These are phyloP conservation scores for Xylophagus ater DNA, from an alignment of 2,888 invertebrate genomes.

Conservation along the genomic window DNA sequence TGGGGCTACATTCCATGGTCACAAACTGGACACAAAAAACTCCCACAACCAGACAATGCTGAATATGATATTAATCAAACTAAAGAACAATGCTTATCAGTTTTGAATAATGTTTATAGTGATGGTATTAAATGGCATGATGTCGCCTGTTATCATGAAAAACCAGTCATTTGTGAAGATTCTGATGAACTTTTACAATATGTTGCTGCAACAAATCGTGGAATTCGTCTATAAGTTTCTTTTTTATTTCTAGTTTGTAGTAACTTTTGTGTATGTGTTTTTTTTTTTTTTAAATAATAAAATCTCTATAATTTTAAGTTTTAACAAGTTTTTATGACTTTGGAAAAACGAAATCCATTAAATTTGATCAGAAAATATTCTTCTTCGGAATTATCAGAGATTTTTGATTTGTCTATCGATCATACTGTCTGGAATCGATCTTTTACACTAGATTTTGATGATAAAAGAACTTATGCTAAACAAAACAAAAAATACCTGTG, in stretches of 20 bases:
- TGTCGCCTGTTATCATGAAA: slow-evolving; percentile 87
- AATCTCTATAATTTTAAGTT: slow-evolving; percentile 19
- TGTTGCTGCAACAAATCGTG: slow-evolving; percentile 72
- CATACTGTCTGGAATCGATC: neutral
- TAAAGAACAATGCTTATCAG: slow-evolving; percentile 73
- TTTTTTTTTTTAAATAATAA: slow-evolving; percentile 10
- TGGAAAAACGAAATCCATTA: slow-evolving; percentile 59
- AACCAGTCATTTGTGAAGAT: slow-evolving; percentile 84
- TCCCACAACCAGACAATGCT: slow-evolving; percentile 79
- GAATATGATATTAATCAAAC: slow-evolving; percentile 84
- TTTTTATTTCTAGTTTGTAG: slow-evolving; percentile 10
- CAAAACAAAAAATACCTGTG: too few relatives aligned
- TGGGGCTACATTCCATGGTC: slow-evolving; percentile 81
- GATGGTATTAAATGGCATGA: slow-evolving; percentile 92
- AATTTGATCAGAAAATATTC: slow-evolving; percentile 8
- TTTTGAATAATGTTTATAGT: slow-evolving; percentile 85
- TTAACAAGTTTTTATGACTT: slow-evolving; percentile 68
- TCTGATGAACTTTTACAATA: slow-evolving; percentile 79
- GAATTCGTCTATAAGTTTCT: slow-evolving; percentile 59
- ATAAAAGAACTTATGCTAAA: neutral
- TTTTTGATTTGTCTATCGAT: slow-evolving; percentile 7
- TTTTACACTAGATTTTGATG: slow-evolving; percentile 1
- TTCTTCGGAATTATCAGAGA: neutral
- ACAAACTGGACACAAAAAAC: slow-evolving; percentile 81
- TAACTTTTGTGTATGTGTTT: slow-evolving; percentile 10